A percentile compares a stretch with the other conserved stretches of the same genome.
phyloP scores from a whole-genome alignment of 30 jellyfish, hydroid and myxozoan species.

The Chironex yamaguchii region DNA sequence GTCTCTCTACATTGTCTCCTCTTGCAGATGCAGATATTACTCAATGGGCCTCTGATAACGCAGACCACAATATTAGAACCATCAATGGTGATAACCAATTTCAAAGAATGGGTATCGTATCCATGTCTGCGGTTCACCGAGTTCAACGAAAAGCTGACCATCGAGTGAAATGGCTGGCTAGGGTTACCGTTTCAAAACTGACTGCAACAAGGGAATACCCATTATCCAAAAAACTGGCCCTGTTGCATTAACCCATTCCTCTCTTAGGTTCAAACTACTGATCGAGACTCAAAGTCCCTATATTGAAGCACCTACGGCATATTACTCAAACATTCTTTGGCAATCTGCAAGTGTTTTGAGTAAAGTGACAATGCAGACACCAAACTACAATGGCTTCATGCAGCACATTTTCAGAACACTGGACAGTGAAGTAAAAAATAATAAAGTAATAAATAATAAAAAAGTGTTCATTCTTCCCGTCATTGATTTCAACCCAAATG shows the following conservation, averaged over 20 bases:
- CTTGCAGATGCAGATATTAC: slow-evolving; percentile 26
- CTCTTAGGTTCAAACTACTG: slow-evolving; percentile 16
- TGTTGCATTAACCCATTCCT: neutral
- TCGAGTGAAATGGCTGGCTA: too few species aligned
- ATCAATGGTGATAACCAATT: slow-evolving; percentile 46
- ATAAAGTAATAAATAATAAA: slow-evolving; percentile 44
- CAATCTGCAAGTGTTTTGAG: too few species aligned
- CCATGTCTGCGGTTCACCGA: too few species aligned
- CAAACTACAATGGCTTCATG: slow-evolving; percentile 79
- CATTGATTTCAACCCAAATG: slow-evolving; percentile 69
- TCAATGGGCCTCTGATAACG: slow-evolving; percentile 66
- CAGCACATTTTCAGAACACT: too few species aligned
- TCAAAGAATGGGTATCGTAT: slow-evolving; percentile 50
- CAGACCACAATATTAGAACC: slow-evolving; percentile 50
- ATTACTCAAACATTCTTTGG: too few species aligned
- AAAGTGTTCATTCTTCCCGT: slow-evolving; percentile 47
- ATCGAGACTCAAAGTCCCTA: neutral
- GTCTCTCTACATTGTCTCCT: neutral
- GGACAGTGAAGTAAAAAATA: neutral
- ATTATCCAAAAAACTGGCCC: slow-evolving; percentile 7
- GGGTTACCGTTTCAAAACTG: too few species aligned
- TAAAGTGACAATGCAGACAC: slow-evolving; percentile 54
- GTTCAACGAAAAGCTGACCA: too few species aligned
- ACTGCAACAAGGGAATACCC: slow-evolving; percentile 33
- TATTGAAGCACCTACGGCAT: too few species aligned